phyloP scores from a whole-genome alignment of 2,888 invertebrate genomes.

The Rhagonycha lutea region DNA sequence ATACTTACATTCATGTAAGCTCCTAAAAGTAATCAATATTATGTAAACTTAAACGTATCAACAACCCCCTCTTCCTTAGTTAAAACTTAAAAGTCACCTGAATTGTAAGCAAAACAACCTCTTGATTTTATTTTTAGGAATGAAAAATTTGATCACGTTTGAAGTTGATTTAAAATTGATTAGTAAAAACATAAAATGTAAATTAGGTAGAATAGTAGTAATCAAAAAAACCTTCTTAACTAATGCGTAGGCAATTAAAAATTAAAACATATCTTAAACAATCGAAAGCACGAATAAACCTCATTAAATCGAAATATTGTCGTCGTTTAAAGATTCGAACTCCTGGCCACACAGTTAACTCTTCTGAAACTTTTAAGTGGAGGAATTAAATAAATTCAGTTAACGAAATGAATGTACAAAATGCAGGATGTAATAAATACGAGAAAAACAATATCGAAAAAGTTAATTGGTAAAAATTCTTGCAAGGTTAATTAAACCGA shows the following conservation, averaged over 20 bases:
- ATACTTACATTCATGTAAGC: too few relatives aligned
- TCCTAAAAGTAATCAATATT: background rate
- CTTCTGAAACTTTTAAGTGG: background rate
- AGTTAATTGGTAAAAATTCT: background rate
- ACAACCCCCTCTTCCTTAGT: background rate
- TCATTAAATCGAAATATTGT: background rate
- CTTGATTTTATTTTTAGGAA: background rate
- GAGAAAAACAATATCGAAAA: background rate
- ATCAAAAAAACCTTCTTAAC: background rate
- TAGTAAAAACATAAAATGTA: background rate
- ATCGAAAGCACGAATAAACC: background rate
- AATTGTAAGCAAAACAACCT: background rate
- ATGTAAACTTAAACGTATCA: background rate
- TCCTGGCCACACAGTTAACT: background rate
- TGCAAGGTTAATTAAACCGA: background rate
- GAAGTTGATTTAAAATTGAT: background rate
- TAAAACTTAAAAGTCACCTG: background rate
- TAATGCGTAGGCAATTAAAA: background rate
- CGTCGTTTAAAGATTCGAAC: background rate
- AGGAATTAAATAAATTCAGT: background rate
- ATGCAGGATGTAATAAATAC: background rate
- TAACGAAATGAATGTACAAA: background rate
- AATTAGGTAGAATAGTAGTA: background rate
- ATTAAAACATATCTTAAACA: background rate
- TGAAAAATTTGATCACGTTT: background rate